Evolutionary conservation across 2,113 vertebrate species (phyloP).

Genomic region (Addax nasomaculatus): DNA sequence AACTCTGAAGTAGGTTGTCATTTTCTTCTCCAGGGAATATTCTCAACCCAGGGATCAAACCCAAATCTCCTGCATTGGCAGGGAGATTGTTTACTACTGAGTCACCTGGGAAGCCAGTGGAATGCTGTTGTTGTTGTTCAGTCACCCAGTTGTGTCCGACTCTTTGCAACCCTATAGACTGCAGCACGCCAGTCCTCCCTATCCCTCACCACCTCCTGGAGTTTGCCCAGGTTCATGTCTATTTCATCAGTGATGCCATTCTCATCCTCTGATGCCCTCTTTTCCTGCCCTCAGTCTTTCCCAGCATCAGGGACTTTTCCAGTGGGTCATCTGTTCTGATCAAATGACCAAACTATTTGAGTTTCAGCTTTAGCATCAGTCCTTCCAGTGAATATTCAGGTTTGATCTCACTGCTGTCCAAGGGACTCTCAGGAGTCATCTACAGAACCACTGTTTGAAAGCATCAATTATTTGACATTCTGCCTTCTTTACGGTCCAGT

Average conservation of each 20-base stretch:
- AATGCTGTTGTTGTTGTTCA: not conserved
- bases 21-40: not conserved
- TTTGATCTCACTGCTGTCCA: not conserved
- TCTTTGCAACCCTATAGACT: not conserved
- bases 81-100: not conserved
- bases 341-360: not conserved
- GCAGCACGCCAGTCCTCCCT: not conserved
- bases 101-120: not conserved
- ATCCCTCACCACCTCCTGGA: not conserved
- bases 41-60: not conserved
- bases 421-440: not conserved
- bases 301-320: not conserved
- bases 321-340: not conserved
- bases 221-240: not conserved
- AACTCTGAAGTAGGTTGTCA: not conserved
- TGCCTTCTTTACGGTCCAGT: not conserved
- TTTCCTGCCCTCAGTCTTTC: not conserved
- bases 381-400: not conserved
- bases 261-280: not conserved
- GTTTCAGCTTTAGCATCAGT: not conserved
- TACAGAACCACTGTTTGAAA: not conserved
- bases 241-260: not conserved
- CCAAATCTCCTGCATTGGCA: not conserved
- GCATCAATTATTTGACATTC: not conserved
- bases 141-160: not conserved